Evolutionary conservation across 2,888 invertebrate genomes (phyloP), one percentile per base, ranked within the genome.

Genomic region (Graphium colonna): DNA sequence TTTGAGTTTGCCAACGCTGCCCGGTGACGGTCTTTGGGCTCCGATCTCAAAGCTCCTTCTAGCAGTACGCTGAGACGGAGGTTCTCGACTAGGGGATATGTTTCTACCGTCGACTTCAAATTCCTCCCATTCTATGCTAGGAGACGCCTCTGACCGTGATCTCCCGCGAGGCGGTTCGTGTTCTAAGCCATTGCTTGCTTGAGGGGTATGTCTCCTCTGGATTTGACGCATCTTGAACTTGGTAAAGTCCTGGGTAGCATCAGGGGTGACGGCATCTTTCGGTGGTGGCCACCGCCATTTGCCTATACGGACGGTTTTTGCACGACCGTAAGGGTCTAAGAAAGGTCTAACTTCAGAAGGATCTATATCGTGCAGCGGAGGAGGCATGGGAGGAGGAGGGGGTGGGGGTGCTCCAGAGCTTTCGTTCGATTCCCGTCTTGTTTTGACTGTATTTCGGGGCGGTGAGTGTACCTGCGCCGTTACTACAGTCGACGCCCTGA

Each of bases 221-320:
- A 94, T 94, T 72, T 96, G 96, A 0, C 96, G 91, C 91, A 96
- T 90, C 82, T 97, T 97, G 68, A 97, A 97, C 63, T 96, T 96
- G 53, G 96, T 94, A 69, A 97, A 97, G 62, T 94, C 94, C 69
- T 95, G 96, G 3, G 93, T 92, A 12, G 91, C 91, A 57, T 94
- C 94, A 59, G 92, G 93, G 9, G 89, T 91, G 18, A 92, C 92
- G 0, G 94, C 94, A 13, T 93, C 93, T 17, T 93, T 93, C 52
- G 95, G 94, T 9, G 98, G 98, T 5, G 98, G 98, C 98, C 98
- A 98, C 58, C 96, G 90, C 97, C 97, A 97, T 82, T 97, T 97
- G 1, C 97, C 98, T 51, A 98, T 98, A 26, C 98, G 91, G 0
- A 98, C 97, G 0, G 98, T 98, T 73, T 98, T 97, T 0, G 98